A percentile compares a stretch with the other conserved stretches of the same genome.
phyloP scores from a whole-genome alignment of 2,797 vertebrate genomes.

The Oceanodroma leucorhoa region DNA sequence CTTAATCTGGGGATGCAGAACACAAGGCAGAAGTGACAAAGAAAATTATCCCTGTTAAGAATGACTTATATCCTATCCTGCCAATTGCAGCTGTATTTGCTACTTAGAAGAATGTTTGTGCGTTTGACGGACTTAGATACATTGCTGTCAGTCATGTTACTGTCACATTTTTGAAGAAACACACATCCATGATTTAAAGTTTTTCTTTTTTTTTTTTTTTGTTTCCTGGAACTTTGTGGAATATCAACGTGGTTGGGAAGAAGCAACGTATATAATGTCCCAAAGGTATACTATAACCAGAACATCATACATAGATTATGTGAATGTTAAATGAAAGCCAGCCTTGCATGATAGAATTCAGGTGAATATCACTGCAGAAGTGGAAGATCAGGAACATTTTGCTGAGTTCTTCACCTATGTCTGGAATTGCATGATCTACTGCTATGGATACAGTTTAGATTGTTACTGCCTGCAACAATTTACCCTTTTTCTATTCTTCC shows the following conservation, averaged over 20 bases:
- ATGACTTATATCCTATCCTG: not conserved
- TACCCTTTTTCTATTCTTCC: not conserved
- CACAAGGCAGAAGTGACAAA: not conserved
- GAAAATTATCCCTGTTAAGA: not conserved
- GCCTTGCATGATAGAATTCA: not conserved
- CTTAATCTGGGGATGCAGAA: not conserved
- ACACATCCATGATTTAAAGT: not conserved
- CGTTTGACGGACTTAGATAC: not conserved
- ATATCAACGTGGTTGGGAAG: not conserved
- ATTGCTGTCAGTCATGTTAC: not conserved
- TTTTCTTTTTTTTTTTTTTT: not conserved
- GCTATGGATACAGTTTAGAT: not conserved
- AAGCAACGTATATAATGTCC: not conserved
- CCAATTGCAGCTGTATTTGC: not conserved
- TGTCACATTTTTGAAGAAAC: not conserved
- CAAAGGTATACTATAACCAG: not conserved
- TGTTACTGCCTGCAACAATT: not conserved
- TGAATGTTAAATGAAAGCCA: not conserved
- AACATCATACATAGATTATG: not conserved
- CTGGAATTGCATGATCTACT: not conserved
- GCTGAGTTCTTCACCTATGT: not conserved
- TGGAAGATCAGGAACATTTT: not conserved
- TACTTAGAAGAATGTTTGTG: not conserved
- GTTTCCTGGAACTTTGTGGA: not conserved
- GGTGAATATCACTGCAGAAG: not conserved